phyloP scores from a whole-genome alignment of 1,140 invertebrate species.

The Uloborus diversus region DNA sequence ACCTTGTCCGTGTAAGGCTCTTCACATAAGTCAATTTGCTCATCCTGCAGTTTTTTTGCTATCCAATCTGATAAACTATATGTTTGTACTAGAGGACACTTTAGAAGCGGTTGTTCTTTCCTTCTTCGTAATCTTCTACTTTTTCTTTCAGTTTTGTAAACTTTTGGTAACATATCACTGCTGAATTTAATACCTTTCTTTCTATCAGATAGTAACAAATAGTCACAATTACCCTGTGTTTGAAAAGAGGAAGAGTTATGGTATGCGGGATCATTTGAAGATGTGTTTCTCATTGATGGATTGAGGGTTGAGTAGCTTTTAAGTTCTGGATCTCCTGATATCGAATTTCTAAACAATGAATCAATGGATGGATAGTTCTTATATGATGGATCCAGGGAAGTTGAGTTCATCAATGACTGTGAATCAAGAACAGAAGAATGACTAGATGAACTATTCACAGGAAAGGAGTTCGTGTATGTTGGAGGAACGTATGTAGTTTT shows the following conservation, averaged over 20 bases:
- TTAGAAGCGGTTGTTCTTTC: conserved; percentile 2
- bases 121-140: conserved; percentile 22
- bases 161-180: conserved; percentile 2
- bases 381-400: no score
- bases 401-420: no score
- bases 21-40: conserved; percentile 65
- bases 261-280: no score
- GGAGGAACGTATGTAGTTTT: no score
- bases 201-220: conserved; percentile 3
- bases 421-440: no score
- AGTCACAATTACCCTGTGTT: conserved; percentile 22
- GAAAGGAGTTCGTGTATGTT: no score
- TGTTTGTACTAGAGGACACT: neutral
- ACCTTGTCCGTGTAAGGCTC: conserved; percentile 65
- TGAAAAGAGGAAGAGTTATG: neutral
- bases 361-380: no score
- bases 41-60: conserved; percentile 62
- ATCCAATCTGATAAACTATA: conserved; percentile 43
- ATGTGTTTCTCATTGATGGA: no score
- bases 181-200: conserved; percentile 15
- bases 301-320: no score
- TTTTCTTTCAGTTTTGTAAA: conserved; percentile 32
- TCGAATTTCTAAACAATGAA: no score
- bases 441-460: no score
- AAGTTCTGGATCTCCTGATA: no score